Evolutionary conservation across 2,113 vertebrate genomes (phyloP).

Genomic region (Oceanites oceanicus): DNA sequence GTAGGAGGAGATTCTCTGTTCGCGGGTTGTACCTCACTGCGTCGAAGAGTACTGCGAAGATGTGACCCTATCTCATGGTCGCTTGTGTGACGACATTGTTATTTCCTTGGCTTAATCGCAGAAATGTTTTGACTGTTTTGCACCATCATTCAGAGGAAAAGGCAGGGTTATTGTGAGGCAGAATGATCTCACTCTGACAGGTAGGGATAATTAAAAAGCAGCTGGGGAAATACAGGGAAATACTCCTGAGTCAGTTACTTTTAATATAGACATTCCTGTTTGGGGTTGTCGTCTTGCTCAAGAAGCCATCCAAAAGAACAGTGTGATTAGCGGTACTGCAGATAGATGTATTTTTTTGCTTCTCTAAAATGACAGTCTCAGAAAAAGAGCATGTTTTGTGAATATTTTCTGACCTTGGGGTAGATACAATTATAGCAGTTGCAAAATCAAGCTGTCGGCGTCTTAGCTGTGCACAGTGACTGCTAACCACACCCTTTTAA

Average conservation of each 20-base stretch:
- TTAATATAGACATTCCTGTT: background rate
- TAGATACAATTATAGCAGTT: background rate
- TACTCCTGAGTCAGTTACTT: background rate
- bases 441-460: constrained; percentile 43
- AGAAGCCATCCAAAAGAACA: background rate
- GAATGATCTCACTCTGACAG: background rate
- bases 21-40: background rate
- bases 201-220: background rate
- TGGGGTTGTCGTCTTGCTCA: background rate
- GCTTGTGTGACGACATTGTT: background rate
- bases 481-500: constrained; percentile 74
- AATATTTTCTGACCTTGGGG: background rate
- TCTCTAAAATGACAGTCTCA: background rate
- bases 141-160: background rate
- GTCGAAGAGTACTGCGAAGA: background rate
- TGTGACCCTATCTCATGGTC: background rate
- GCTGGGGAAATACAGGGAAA: background rate
- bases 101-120: background rate
- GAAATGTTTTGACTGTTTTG: background rate
- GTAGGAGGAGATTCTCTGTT: background rate
- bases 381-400: background rate
- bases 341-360: background rate
- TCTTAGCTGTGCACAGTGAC: constrained; percentile 39
- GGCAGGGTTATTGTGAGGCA: background rate
- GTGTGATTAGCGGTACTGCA: background rate